A percentile compares a stretch with the other conserved stretches of the same genome.
Conservation (phyloP, 2,113 vertebrate species). For the Herpetotheres cachinnans region DNA sequence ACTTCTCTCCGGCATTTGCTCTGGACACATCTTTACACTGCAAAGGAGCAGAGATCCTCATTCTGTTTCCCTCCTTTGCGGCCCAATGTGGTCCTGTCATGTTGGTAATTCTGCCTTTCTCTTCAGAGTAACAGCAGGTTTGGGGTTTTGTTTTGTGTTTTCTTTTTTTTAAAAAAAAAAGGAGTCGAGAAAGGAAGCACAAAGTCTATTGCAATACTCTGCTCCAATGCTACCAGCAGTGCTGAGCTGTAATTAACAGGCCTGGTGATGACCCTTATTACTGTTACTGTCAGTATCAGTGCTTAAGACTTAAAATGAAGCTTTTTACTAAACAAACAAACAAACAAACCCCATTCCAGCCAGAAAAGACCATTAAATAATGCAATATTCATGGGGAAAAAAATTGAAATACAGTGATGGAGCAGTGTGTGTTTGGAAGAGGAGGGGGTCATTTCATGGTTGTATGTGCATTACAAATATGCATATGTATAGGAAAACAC, state of each 20-base stretch:
- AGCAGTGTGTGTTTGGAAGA: background rate
- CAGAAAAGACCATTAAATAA: background rate
- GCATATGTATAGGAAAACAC: background rate
- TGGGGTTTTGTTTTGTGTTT: background rate
- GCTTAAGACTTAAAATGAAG: background rate
- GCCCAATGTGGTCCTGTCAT: background rate
- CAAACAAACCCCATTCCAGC: background rate
- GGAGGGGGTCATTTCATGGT: background rate
- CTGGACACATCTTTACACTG: background rate
- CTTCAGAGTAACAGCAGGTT: background rate
- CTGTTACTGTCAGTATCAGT: background rate
- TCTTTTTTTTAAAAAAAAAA: background rate
- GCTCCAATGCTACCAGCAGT: background rate
- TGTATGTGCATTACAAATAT: background rate
- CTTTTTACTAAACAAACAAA: background rate
- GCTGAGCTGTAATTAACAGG: background rate
- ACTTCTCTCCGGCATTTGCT: background rate
- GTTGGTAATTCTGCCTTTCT: background rate
- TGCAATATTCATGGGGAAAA: background rate
- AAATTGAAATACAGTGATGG: background rate
- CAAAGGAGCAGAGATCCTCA: background rate
- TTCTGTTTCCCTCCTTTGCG: background rate
- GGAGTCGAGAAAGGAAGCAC: background rate
- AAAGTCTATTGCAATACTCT: background rate
- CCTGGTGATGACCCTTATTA: background rate